Percentiles rank a stretch among this genome's conserved stretches.
phyloP scores from a whole-genome alignment of 1,140 invertebrate genomes.

The Calliphora vicina region DNA sequence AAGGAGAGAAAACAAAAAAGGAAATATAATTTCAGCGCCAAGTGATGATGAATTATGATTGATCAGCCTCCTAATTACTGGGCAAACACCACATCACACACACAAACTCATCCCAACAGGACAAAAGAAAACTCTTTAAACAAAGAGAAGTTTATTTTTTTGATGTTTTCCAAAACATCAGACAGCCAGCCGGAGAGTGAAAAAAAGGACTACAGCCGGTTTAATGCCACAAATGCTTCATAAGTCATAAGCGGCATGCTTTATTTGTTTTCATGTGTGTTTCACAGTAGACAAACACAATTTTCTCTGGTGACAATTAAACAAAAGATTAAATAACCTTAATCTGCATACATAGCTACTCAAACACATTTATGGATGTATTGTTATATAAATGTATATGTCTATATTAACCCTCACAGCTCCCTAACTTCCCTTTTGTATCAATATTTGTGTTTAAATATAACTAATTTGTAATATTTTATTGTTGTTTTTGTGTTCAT shows the following conservation, averaged over 20 bases:
- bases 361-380: no score
- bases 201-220: neutral
- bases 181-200: neutral
- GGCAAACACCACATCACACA: constrained; percentile 12
- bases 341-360: neutral
- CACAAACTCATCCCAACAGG: neutral
- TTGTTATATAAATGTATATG: no score
- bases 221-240: constrained; percentile 4
- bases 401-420: no score
- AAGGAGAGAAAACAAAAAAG: no score
- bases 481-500: no score
- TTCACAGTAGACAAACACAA: no score
- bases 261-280: neutral
- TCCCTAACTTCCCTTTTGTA: no score
- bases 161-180: neutral
- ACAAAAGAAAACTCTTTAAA: neutral
- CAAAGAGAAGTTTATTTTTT: neutral
- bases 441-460: no score
- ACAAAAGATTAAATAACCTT: neutral
- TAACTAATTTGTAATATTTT: no score
- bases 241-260: neutral
- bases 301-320: neutral
- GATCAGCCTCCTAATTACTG: constrained; percentile 31
- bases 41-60: constrained; percentile 32
- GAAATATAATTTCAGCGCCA: constrained; percentile 13